Conservation (phyloP, 2,113 vertebrate genomes). For the Thinocorus orbignyianus region DNA sequence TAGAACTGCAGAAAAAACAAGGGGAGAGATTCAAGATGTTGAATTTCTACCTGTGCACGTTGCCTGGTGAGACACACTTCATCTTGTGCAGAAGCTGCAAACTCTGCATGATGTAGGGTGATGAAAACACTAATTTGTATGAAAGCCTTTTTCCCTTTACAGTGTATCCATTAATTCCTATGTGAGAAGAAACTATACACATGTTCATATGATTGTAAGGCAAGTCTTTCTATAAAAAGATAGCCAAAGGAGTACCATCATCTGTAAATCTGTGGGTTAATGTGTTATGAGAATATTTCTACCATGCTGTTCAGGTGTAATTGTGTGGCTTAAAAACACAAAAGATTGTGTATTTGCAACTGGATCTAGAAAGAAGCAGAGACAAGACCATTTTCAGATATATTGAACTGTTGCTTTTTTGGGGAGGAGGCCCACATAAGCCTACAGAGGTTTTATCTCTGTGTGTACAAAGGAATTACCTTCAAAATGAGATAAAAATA, state of each 20-base stretch:
- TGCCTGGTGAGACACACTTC: neutral
- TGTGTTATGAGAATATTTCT: neutral
- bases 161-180: neutral
- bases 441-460: neutral
- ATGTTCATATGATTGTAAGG: neutral
- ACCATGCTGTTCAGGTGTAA: neutral
- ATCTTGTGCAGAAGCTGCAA: neutral
- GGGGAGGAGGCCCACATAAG: neutral
- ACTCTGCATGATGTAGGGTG: neutral
- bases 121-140: conserved; percentile 16
- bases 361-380: neutral
- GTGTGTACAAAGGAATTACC: conserved; percentile 1
- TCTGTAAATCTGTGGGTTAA: neutral
- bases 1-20: neutral
- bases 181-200: neutral
- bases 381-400: neutral
- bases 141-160: neutral
- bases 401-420: neutral
- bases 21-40: neutral
- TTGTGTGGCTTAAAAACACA: neutral
- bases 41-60: neutral
- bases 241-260: neutral
- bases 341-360: neutral
- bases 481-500: conserved; percentile 11
- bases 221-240: neutral